Evolutionary conservation across 2,888 invertebrate genomes (phyloP).

Genomic region (Drosophila pseudotakahashii): DNA sequence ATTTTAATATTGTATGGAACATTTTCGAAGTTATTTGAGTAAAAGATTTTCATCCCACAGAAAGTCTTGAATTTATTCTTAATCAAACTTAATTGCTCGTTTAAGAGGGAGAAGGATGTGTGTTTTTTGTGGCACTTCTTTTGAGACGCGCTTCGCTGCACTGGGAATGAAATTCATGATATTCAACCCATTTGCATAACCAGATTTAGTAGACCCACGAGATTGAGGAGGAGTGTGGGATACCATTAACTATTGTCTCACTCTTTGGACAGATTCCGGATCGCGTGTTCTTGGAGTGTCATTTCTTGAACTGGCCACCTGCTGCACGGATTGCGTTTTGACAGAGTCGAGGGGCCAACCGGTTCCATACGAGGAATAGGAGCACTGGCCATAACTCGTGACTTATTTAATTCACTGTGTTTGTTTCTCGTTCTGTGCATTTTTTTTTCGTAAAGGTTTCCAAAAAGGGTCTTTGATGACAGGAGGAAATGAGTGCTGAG

Average conservation of each 20-base stretch:
- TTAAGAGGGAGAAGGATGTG: constrained; percentile 8
- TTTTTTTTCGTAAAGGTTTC: background rate
- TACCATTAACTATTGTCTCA: constrained; percentile 37
- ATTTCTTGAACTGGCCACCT: constrained; percentile 63
- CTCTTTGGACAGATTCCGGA: constrained; percentile 35
- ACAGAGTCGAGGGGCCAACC: constrained; percentile 43
- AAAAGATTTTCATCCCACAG: too few species aligned
- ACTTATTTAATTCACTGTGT: constrained; percentile 67
- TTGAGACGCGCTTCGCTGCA: constrained; percentile 30
- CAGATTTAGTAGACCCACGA: constrained; percentile 55
- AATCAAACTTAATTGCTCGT: too few species aligned
- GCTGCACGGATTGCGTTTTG: constrained; percentile 54
- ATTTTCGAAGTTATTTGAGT: background rate
- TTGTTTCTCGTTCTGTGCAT: background rate
- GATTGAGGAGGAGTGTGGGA: constrained; percentile 17
- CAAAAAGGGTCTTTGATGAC: constrained; percentile 49
- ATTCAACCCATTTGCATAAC: constrained; percentile 72
- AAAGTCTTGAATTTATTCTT: too few species aligned
- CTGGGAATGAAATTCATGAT: constrained; percentile 61
- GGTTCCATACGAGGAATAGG: constrained; percentile 47
- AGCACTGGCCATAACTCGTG: constrained; percentile 53
- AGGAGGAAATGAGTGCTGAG: constrained; percentile 29
- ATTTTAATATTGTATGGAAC: background rate
- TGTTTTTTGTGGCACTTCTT: constrained; percentile 17
- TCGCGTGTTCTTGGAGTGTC: constrained; percentile 43